Conservation (phyloP, 2,888 invertebrate species). For the Leptinotarsa peninsularis region DNA sequence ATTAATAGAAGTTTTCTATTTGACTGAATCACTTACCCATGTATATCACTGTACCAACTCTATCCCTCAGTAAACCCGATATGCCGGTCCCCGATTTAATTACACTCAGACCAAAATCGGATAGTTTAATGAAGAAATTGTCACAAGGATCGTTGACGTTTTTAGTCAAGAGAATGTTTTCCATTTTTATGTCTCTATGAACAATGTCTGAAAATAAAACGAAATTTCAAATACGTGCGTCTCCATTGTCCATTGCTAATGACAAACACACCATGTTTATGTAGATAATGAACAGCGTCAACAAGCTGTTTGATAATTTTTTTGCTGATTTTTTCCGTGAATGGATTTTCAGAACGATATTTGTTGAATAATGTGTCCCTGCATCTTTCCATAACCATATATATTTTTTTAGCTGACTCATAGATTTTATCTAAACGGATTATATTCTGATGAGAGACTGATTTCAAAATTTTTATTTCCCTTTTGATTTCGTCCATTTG, state of each 20-base stretch:
- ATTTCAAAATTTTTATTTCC: constrained; percentile 70
- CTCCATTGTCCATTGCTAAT: neutral
- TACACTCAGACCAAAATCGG: constrained; percentile 72
- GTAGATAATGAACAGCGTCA: constrained; percentile 65
- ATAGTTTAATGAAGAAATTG: constrained; percentile 69
- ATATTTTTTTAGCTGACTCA: constrained; percentile 70
- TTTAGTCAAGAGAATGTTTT: constrained; percentile 67
- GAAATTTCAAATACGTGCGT: no score
- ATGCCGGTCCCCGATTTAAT: constrained; percentile 66
- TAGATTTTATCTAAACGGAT: constrained; percentile 69
- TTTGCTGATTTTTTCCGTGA: constrained; percentile 60
- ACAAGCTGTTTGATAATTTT: constrained; percentile 62
- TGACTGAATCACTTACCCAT: constrained; percentile 64
- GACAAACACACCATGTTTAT: constrained; percentile 63
- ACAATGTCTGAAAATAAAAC: constrained; percentile 64
- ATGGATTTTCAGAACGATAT: constrained; percentile 59
- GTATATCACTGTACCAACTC: constrained; percentile 70
- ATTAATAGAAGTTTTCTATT: neutral
- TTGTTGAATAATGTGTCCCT: constrained; percentile 66
- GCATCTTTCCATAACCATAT: constrained; percentile 70
- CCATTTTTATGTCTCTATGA: constrained; percentile 67
- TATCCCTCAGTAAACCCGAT: constrained; percentile 69
- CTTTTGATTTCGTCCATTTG: constrained; percentile 59
- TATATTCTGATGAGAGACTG: constrained; percentile 70
- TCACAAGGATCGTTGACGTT: constrained; percentile 67